phyloP scores from a whole-genome alignment of 2,888 invertebrate genomes.

The Mylabris sibirica region DNA sequence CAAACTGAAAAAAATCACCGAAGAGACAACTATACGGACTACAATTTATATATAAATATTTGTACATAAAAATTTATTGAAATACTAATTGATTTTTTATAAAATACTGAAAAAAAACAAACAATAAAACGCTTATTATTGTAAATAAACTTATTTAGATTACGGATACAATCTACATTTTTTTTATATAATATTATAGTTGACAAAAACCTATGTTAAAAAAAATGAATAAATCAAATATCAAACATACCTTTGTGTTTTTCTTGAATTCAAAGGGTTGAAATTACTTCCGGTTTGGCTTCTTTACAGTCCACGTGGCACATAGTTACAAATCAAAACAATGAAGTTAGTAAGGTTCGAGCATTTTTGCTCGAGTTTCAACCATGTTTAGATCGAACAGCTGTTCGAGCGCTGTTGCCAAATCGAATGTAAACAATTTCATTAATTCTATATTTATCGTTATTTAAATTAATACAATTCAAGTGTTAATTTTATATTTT shows the following conservation, averaged over 20 bases:
- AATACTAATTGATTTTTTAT: conserved; percentile 3
- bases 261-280: background rate
- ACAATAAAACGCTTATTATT: conserved; percentile 13
- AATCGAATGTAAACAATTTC: too few species aligned
- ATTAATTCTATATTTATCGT: too few species aligned
- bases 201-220: conserved; percentile 14
- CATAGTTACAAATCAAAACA: conserved; percentile 22
- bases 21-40: conserved; percentile 1
- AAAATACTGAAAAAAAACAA: background rate
- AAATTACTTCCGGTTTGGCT: background rate
- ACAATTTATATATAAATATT: conserved; percentile 9
- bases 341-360: conserved; percentile 24
- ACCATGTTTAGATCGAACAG: background rate
- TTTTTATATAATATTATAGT: conserved; percentile 9
- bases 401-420: background rate
- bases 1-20: background rate
- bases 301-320: background rate
- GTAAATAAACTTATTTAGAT: conserved; percentile 4
- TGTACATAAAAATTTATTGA: background rate
- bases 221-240: conserved; percentile 12
- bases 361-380: too few species aligned
- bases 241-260: background rate
- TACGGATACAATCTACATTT: background rate
- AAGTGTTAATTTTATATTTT: too few species aligned
- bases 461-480: too few species aligned